phyloP scores from a whole-genome alignment of 2,888 invertebrate species.

The Euclidia mi region DNA sequence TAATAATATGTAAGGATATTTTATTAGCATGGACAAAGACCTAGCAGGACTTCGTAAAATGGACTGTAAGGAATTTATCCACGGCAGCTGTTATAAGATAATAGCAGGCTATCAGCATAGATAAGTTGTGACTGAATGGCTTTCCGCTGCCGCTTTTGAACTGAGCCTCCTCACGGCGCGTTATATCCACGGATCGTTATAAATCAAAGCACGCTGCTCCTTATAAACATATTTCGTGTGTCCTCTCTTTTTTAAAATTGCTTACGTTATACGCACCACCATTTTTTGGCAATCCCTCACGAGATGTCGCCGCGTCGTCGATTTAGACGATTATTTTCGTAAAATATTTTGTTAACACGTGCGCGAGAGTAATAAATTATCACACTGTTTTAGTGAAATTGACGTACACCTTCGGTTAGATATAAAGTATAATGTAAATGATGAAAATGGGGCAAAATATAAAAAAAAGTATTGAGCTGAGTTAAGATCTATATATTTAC shows the following conservation, averaged over 20 bases:
- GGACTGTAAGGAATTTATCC: no score
- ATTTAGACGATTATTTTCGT: conserved; percentile 22
- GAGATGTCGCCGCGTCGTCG: conserved; percentile 20
- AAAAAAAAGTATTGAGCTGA: no score
- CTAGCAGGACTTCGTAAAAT: no score
- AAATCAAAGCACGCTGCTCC: conserved; percentile 86
- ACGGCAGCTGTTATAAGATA: no score
- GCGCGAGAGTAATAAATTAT: conserved; percentile 25
- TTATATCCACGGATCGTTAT: conserved; percentile 74
- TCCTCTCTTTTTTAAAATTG: conserved; percentile 79
- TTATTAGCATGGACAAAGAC: no score
- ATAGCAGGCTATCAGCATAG: no score
- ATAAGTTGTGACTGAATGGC: no score
- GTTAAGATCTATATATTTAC: no score
- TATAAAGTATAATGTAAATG: no score
- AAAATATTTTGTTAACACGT: conserved; percentile 23
- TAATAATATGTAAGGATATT: no score
- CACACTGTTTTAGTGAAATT: background rate
- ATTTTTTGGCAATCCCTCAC: conserved; percentile 50
- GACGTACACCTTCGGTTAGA: background rate
- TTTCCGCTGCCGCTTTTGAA: conserved; percentile 36
- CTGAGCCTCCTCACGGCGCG: conserved; percentile 53
- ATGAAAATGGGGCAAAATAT: no score
- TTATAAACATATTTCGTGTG: conserved; percentile 87
- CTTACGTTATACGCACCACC: conserved; percentile 65